Evolutionary conservation across 2,888 invertebrate genomes (phyloP).

Genomic region (Megalurothrips usitatus): DNA sequence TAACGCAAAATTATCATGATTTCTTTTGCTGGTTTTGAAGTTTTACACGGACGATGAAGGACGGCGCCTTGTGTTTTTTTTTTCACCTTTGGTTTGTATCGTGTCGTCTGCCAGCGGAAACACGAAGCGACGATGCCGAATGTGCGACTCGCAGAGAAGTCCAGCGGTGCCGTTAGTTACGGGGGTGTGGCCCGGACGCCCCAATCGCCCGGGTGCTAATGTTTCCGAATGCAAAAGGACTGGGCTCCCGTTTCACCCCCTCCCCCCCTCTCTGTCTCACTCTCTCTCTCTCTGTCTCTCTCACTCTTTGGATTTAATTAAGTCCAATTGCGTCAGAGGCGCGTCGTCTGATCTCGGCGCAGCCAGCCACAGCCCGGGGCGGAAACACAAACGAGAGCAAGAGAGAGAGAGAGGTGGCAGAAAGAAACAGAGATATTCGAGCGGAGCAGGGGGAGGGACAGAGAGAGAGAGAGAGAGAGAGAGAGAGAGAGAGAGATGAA

Average conservation of each 20-base stretch:
- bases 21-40: no score
- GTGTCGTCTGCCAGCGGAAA: no score
- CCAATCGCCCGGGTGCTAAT: not conserved
- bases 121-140: no score
- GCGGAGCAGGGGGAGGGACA: not conserved
- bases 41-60: no score
- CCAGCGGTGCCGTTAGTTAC: no score
- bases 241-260: slow-evolving; percentile 1
- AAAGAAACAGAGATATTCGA: no score
- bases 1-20: no score
- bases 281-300: not conserved
- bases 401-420: not conserved
- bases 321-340: not conserved
- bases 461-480: not conserved
- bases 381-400: not conserved
- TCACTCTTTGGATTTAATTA: slow-evolving; percentile 16
- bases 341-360: not conserved
- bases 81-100: no score
- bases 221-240: not conserved
- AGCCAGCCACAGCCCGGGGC: not conserved
- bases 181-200: not conserved
- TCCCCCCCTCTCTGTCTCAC: not conserved
- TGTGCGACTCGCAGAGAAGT: no score
- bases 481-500: not conserved
- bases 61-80: no score